Base-by-base conservation (phyloP, 1,140 invertebrate species). In the Drosophila auraria region DNA sequence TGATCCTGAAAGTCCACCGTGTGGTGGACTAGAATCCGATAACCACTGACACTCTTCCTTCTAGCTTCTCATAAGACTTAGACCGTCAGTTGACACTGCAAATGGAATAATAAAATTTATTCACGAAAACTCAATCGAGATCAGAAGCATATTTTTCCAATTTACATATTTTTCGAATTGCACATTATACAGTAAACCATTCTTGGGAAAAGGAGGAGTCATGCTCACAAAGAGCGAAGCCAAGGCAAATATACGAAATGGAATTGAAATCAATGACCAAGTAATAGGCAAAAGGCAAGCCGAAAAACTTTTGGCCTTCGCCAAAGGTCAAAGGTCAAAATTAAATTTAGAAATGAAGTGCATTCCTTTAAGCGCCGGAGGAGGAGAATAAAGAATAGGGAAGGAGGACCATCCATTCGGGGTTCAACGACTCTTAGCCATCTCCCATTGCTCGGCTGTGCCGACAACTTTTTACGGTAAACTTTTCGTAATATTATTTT, bases 401-500 rank as follows among this genome's bases (percentile, higher is more conserved):
- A 20, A 25, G 36, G n/a, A 40, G 45, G 33, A 66, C 20, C 47
- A 54, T 25, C 38, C 64, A 70, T 33, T 69, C 25, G 15, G 68
- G 79, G 83, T 87, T 61, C 83, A 87, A 64, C 68, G 83, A 80
- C 80, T 80, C 38, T 23, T 30, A n/a, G 12, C 42, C 50, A 12
- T n/a, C 42, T 33, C 47, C 20, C 11, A 36, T 40, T 11, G 45
- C 59, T 70, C 27, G 59, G 59, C 60, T 63, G 33, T 27, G 51
- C 25, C 38, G 20, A 33, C 71, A 69, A 66, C 66, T 53, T 87
- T 87, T 86, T 72, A 83, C 71, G 76, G 83, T 87, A 71, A 87
- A 87, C 83, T 87, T 87, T 87, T 83, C 71, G 83, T 87, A 70
- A 87, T 87, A 87, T 83, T 87, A 87, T 87, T 87, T 87, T 87